These are phyloP conservation scores for Henicopernis longicauda DNA, from an alignment of 2,113 vertebrate species.

Conservation along the genomic window DNA sequence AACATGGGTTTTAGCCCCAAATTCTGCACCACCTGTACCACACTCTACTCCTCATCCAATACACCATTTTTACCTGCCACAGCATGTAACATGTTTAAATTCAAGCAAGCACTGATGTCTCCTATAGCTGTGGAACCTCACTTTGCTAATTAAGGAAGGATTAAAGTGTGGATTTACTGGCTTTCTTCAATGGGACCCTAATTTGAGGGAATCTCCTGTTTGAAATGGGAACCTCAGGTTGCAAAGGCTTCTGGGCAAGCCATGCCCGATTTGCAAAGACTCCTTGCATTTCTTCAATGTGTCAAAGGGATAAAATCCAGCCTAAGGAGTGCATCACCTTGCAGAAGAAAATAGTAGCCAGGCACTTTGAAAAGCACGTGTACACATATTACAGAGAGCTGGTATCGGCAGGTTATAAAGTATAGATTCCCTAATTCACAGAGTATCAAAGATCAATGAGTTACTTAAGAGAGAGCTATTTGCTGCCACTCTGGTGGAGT, in stretches of 20 bases:
- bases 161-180: not conserved
- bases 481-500: slow-evolving; percentile 38
- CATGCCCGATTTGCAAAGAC: not conserved
- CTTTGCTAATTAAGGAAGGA: not conserved
- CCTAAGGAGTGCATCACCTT: not conserved
- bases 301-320: not conserved
- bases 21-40: not conserved
- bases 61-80: not conserved
- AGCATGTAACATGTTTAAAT: not conserved
- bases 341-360: not conserved
- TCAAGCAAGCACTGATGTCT: not conserved
- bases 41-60: not conserved
- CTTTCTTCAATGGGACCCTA: not conserved
- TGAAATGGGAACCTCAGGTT: not conserved
- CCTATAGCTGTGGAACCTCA: not conserved
- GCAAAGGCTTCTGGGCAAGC: not conserved
- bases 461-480: slow-evolving; percentile 47
- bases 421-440: slow-evolving; percentile 19
- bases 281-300: not conserved
- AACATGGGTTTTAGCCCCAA: rapidly evolving
- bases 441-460: slow-evolving; percentile 32
- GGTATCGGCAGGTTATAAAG: not conserved
- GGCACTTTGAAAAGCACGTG: not conserved
- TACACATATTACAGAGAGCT: not conserved
- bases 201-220: not conserved